Evolutionary conservation across 2,888 invertebrate species (phyloP).

Genomic region (Operophtera brumata): DNA sequence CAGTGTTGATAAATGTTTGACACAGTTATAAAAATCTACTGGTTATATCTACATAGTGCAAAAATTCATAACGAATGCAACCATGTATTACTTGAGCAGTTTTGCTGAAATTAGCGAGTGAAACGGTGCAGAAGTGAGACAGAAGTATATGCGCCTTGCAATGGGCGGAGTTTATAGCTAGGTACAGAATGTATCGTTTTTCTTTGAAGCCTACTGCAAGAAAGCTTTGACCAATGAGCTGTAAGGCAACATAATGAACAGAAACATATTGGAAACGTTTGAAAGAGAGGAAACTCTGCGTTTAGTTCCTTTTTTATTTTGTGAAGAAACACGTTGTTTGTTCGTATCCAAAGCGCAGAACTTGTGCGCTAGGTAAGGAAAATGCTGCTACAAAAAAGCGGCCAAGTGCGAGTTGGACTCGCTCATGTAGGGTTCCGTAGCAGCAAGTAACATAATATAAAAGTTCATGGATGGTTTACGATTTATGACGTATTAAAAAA

Average conservation of each 20-base stretch:
- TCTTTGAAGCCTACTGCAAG: conserved; percentile 35
- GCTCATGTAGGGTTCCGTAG: too few species aligned
- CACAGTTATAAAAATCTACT: too few species aligned
- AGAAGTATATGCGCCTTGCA: conserved; percentile 43
- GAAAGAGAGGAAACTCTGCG: conserved; percentile 9
- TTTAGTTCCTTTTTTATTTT: conserved; percentile 7
- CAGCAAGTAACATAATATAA: too few species aligned
- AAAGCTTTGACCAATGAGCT: conserved; percentile 37
- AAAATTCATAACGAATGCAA: background rate
- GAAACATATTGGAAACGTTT: conserved; percentile 15
- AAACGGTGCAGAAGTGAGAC: conserved; percentile 46
- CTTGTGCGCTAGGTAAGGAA: background rate
- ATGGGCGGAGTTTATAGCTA: conserved; percentile 61
- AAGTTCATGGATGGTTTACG: too few species aligned
- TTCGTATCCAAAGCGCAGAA: background rate
- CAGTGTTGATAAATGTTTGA: too few species aligned
- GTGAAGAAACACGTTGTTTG: background rate
- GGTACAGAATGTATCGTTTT: conserved; percentile 33
- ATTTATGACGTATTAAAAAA: too few species aligned
- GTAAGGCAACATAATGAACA: conserved; percentile 24
- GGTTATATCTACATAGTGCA: background rate
- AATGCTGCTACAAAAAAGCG: too few species aligned
- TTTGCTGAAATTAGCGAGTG: conserved; percentile 40
- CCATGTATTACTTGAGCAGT: conserved; percentile 8
- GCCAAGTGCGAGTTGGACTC: too few species aligned